Evolutionary conservation across 2,888 invertebrate species (phyloP).

Genomic region (Noctua janthina): DNA sequence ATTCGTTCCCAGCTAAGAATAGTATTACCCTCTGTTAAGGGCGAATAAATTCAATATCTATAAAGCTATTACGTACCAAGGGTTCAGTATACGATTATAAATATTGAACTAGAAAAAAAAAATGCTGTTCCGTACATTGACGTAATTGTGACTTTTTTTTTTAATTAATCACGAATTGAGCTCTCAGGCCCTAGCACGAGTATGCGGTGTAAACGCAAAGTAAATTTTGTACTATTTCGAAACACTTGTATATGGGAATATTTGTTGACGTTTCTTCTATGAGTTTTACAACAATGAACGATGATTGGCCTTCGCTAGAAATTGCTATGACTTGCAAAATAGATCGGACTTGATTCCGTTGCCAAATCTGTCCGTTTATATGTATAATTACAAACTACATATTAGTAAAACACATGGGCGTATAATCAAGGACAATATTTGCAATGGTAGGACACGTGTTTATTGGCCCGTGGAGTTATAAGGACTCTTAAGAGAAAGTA

Average conservation of each 20-base stretch:
- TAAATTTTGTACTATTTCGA: neutral
- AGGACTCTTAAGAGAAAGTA: too few relatives aligned
- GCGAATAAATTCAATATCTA: neutral
- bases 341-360: neutral
- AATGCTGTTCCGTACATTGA: too few relatives aligned
- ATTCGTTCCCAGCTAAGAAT: slow-evolving; percentile 23
- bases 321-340: slow-evolving; percentile 30
- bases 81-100: neutral
- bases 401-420: neutral
- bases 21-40: neutral
- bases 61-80: neutral
- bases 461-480: neutral
- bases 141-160: too few relatives aligned
- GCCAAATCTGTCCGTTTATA: slow-evolving; percentile 19
- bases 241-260: neutral
- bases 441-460: neutral
- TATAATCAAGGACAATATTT: slow-evolving; percentile 1
- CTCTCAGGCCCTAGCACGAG: too few relatives aligned
- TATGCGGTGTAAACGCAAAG: too few relatives aligned
- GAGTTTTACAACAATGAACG: neutral
- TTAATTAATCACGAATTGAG: too few relatives aligned
- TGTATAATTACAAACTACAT: neutral
- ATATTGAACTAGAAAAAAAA: neutral
- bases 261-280: neutral
- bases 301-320: slow-evolving; percentile 20